Conservation (phyloP, 2,797 vertebrate genomes). For the Cirrhinus mrigala region DNA sequence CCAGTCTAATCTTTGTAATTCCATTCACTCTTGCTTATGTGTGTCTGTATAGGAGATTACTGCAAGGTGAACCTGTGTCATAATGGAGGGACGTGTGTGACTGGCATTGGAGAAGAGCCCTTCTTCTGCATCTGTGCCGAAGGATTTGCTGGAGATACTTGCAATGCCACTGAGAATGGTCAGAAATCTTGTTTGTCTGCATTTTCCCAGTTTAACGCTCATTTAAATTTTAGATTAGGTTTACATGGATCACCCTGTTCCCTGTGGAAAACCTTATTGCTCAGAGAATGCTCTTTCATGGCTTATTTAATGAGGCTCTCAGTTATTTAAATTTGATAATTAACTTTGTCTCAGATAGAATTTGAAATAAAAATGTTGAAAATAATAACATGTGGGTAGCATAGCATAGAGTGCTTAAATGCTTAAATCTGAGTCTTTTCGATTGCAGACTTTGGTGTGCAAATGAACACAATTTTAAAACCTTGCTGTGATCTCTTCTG, state of each 20-base stretch:
- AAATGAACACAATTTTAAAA: background rate
- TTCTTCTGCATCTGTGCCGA: slow-evolving; percentile 92
- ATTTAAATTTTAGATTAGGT: slow-evolving; percentile 8
- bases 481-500: background rate
- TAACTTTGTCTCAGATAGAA: background rate
- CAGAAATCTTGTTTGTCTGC: slow-evolving; percentile 38
- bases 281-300: slow-evolving; percentile 11
- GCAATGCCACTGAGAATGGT: slow-evolving; percentile 91
- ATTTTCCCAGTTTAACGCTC: background rate
- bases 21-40: slow-evolving; percentile 38
- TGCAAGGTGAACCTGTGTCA: slow-evolving; percentile 88
- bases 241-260: slow-evolving; percentile 4
- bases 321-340: background rate
- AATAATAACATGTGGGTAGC: background rate
- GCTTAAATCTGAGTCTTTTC: background rate
- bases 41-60: slow-evolving; percentile 81
- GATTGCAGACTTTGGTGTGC: background rate
- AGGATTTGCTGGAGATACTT: slow-evolving; percentile 87
- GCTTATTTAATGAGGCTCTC: background rate
- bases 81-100: slow-evolving; percentile 92
- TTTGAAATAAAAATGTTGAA: background rate
- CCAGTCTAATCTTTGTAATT: slow-evolving; percentile 44
- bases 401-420: background rate
- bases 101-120: slow-evolving; percentile 77
- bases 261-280: background rate